Base-by-base conservation (phyloP, 35 echinoderm and acorn worm genomes). In the Apostichopus californicus region DNA sequence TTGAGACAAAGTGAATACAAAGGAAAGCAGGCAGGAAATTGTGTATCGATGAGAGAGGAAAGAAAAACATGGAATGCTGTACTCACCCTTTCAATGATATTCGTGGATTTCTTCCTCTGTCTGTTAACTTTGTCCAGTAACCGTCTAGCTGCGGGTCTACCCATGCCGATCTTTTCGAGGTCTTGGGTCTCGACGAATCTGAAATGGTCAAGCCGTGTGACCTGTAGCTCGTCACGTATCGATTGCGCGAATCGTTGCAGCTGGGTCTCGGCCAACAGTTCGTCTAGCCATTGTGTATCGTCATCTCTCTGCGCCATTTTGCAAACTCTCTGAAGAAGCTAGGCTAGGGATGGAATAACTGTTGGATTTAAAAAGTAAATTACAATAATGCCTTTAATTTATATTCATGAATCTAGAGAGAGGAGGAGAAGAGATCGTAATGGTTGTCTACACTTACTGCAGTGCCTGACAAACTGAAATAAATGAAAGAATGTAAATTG, bases 161-260 rank as follows among this genome's bases (percentile, higher is more conserved):
- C 94, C 96, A 98, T 98, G 8, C 96, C 96, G 55, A 98, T 95
- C 60, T 98, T 95, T 78, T 98, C 96, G 23, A 98, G 90, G 68
- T 98, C 96, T 54, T 98, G 94, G 5, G 80, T 87, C 73, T 92
- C 89, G 11, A 98, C 96, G 73, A 91, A 98, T 56, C 95, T 60
- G 85, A 98, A 98, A 57, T 98, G 96, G 8, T 95, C 94, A 18
- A 98, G 90, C 15, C 92, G 88, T 1, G 96, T 95, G 11, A 98
- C 88, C 25, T 98, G 96, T 65, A 98, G 94, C 60, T 93, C 92
- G n/a, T 98, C 92, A 8, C 89, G 94, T 79, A 98, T 93, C 15
- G 87, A 60, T 52, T 72, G 90, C 21, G 93, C 82, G 68, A 98
- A 98, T 55, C 92, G 88, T 91, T 95, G 87, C 8, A 98, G 88